Evolutionary conservation across 2,113 vertebrate genomes (phyloP), one percentile per base, ranked within the genome.

Genomic region (Bothrops jararaca): DNA sequence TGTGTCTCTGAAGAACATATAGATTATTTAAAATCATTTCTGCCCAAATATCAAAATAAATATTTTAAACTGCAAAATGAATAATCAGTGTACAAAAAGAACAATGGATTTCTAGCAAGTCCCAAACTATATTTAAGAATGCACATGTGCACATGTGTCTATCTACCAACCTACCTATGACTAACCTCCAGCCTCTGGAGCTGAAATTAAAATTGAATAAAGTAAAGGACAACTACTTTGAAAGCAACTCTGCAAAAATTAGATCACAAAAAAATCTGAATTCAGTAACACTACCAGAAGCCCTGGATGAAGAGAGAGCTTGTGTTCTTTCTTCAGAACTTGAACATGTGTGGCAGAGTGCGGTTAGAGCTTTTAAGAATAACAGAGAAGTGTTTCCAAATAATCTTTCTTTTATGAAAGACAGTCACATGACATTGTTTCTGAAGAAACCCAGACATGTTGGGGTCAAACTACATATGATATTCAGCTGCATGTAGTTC

Each of bases 291-390:
- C 20, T 97, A 96, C 94, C 89, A 95, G 95, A 97, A 97, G 96
- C 93, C 1, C 92, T 93, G 96, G 54, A 22, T 80, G 18, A 22
- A 42, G 74, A 22, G 18, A 42, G 93, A 96, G 96, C 97, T 96
- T 98, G 97, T 97, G 97, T 96, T 98, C 95, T 95, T 92, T 97
- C 96, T 98, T 97, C 94, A 96, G 95, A 96, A 96, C 95, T 97
- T 95, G 97, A 97, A 97, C 97, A 95, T 96, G 93, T 94, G 96
- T 95, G 96, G 58, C 95, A 87, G 93, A 91, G 95, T 95, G 94
- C 93, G 96, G 96, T 97, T 97, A 96, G 85, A 89, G 86, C 93
- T 96, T 95, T 96, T 97, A 97, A 96, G 97, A 95, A 96, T 97
- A 95, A 94, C 96, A 97, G 95, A 96, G 91, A 57, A 52, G n/a